phyloP scores from a whole-genome alignment of 2,797 vertebrate species.

The Phataginus tricuspis region DNA sequence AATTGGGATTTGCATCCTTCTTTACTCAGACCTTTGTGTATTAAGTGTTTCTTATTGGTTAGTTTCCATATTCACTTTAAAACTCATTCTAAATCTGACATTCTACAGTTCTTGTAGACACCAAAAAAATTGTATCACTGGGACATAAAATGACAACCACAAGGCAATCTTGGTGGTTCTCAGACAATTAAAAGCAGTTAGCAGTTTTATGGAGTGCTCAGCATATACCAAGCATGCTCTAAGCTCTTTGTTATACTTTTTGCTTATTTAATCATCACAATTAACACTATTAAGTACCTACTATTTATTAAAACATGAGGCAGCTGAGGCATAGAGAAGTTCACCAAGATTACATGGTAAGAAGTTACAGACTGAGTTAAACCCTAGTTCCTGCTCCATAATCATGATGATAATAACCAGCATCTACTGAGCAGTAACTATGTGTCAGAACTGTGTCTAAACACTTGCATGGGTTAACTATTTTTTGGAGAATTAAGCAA shows the following conservation, averaged over 20 bases:
- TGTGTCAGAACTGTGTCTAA: neutral
- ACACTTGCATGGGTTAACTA: neutral
- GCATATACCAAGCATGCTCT: neutral
- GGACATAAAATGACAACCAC: neutral
- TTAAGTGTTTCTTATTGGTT: neutral
- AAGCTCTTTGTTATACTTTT: neutral
- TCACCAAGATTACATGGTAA: neutral
- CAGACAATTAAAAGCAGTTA: neutral
- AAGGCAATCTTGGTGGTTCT: neutral
- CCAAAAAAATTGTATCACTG: neutral
- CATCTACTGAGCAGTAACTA: neutral
- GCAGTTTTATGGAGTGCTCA: neutral
- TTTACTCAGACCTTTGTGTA: neutral
- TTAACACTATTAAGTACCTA: neutral
- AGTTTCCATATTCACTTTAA: neutral
- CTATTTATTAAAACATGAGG: neutral
- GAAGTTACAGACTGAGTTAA: neutral
- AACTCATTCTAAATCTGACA: neutral
- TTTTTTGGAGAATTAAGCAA: neutral
- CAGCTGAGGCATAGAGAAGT: neutral
- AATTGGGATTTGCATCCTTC: neutral
- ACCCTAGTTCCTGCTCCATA: neutral
- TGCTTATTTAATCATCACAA: neutral
- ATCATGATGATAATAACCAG: neutral
- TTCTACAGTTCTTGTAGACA: neutral